These are phyloP conservation scores for Ctenochaetus hawaiiensis DNA, from an alignment of 2,797 vertebrate genomes.

Conservation along the genomic window DNA sequence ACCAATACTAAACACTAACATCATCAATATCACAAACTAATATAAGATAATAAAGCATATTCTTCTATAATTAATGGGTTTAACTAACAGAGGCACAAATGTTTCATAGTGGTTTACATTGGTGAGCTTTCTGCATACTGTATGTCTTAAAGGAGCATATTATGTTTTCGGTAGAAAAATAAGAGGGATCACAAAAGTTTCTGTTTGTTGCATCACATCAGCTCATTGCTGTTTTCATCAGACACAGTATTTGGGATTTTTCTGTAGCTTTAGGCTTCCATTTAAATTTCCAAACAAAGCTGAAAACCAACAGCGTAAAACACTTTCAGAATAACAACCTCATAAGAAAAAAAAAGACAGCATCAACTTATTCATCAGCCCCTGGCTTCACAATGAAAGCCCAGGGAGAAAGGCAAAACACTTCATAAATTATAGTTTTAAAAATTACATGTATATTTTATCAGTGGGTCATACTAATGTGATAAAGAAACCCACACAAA, in stretches of 20 bases:
- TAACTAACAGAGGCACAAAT: not conserved
- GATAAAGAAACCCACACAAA: not conserved
- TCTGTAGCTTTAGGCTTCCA: constrained; percentile 16
- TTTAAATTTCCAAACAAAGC: constrained; percentile 41
- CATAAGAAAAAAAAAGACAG: not conserved
- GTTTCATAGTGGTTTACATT: constrained; percentile 15
- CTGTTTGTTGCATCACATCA: constrained; percentile 63
- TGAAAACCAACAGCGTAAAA: constrained; percentile 21
- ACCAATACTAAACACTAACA: not conserved
- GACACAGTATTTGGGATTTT: constrained; percentile 44
- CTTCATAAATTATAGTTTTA: not conserved
- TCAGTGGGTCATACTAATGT: not conserved
- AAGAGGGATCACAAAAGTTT: constrained; percentile 37
- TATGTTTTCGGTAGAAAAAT: constrained; percentile 17
- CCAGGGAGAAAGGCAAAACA: not conserved
- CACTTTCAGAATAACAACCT: constrained; percentile 1
- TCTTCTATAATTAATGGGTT: not conserved
- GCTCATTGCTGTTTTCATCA: constrained; percentile 49
- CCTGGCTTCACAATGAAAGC: not conserved
- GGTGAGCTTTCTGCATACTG: constrained; percentile 13
- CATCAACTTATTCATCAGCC: not conserved
- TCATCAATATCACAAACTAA: not conserved
- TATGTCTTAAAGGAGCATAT: constrained; percentile 25
- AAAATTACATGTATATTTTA: not conserved
- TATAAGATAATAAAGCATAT: not conserved